A percentile compares a stretch with the other conserved stretches of the same genome.
These are phyloP conservation scores for Palythoa grandiflora DNA, from an alignment of 92 coral and sea anemone genomes.

Conservation along the genomic window DNA sequence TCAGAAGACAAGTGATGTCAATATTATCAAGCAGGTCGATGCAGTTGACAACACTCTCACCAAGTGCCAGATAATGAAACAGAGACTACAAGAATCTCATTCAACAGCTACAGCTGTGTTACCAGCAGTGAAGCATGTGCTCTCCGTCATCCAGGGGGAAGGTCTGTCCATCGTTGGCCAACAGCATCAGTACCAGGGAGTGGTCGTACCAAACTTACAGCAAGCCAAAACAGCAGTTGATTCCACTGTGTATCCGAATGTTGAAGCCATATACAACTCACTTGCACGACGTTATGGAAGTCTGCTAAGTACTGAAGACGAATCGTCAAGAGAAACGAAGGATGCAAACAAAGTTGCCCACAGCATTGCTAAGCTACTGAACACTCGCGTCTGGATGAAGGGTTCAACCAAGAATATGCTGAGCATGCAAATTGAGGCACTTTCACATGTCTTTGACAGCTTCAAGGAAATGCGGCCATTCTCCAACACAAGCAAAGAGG, in stretches of 20 bases:
- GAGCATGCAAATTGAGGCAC: slow-evolving; percentile 59
- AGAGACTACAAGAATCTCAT: slow-evolving; percentile 62
- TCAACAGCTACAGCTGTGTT: slow-evolving; percentile 67
- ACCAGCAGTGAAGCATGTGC: slow-evolving; percentile 73
- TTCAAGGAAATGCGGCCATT: slow-evolving; percentile 66
- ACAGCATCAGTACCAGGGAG: slow-evolving; percentile 73
- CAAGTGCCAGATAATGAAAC: slow-evolving; percentile 69
- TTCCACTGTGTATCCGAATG: slow-evolving; percentile 59
- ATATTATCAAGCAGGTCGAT: slow-evolving; percentile 72
- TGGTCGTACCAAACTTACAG: slow-evolving; percentile 65
- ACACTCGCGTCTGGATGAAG: too few relatives aligned
- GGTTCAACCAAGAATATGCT: slow-evolving; percentile 27
- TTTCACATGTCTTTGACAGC: slow-evolving; percentile 60
- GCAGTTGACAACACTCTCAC: slow-evolving; percentile 71
- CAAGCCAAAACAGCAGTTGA: slow-evolving; percentile 74
- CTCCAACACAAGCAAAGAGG: slow-evolving; percentile 56
- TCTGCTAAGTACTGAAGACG: slow-evolving; percentile 52
- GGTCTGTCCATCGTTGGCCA: slow-evolving; percentile 67
- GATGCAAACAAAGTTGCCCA: slow-evolving; percentile 69
- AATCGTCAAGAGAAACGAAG: slow-evolving; percentile 63
- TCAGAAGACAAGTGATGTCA: slow-evolving; percentile 66
- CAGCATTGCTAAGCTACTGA: slow-evolving; percentile 63
- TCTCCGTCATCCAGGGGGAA: slow-evolving; percentile 67
- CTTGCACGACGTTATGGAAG: slow-evolving; percentile 68
- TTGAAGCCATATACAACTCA: slow-evolving; percentile 65